A percentile compares a stretch with the other conserved stretches of the same genome.
These are phyloP conservation scores for Allygus modestus DNA, from an alignment of 2,888 invertebrate genomes.

Conservation along the genomic window DNA sequence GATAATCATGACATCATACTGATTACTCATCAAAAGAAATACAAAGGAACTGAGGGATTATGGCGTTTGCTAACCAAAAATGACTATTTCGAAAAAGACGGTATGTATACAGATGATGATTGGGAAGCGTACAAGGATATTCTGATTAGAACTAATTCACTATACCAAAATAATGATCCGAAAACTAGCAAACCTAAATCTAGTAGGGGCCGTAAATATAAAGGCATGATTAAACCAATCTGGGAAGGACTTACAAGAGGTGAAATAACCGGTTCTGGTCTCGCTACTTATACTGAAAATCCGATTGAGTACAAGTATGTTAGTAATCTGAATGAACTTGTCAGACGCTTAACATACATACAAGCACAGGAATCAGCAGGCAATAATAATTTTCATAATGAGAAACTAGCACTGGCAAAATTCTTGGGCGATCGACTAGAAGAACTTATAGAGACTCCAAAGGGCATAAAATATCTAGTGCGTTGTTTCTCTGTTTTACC, in stretches of 20 bases:
- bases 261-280: slow-evolving; percentile 10
- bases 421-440: slow-evolving; percentile 33
- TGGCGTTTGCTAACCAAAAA: slow-evolving; percentile 46
- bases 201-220: slow-evolving; percentile 40
- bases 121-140: slow-evolving; percentile 50
- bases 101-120: slow-evolving; percentile 49
- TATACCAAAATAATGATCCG: slow-evolving; percentile 49
- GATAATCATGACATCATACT: slow-evolving; percentile 50
- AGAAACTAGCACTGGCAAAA: slow-evolving; percentile 36
- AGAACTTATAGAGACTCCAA: slow-evolving; percentile 44
- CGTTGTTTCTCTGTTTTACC: slow-evolving; percentile 23
- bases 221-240: slow-evolving; percentile 30
- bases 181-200: slow-evolving; percentile 27
- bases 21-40: background rate
- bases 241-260: background rate
- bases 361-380: slow-evolving; percentile 38
- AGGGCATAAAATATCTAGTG: slow-evolving; percentile 49
- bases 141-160: slow-evolving; percentile 28
- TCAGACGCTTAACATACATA: slow-evolving; percentile 40
- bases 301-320: slow-evolving; percentile 49
- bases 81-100: slow-evolving; percentile 32
- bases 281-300: background rate
- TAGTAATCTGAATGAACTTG: slow-evolving; percentile 15
- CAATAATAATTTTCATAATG: slow-evolving; percentile 43
- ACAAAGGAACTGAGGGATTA: slow-evolving; percentile 53